Conservation (phyloP, 2,113 vertebrate genomes). For the Cephalophus harveyi region DNA sequence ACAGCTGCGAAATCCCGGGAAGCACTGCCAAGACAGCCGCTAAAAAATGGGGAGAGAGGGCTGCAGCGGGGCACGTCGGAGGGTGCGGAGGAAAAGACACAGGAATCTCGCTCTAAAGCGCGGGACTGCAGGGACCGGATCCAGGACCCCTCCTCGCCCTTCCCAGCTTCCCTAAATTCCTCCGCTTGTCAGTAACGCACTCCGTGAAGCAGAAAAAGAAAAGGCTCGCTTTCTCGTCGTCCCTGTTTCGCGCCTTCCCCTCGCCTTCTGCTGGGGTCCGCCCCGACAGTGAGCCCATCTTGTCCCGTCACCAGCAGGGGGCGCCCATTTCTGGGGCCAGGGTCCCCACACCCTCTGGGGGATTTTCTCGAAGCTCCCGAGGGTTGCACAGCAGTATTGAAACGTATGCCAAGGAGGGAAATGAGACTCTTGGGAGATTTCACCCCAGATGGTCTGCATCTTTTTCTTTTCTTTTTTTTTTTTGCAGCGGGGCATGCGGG, state of each 20-base stretch:
- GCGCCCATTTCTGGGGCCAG: not conserved
- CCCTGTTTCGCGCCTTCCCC: not conserved
- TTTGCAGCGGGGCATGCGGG: not conserved
- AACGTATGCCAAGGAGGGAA: not conserved
- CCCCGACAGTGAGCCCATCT: not conserved
- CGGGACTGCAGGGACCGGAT: rapidly evolving
- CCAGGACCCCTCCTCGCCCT: not conserved
- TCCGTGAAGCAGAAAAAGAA: not conserved
- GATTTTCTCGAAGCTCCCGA: not conserved
- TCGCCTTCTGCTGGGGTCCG: not conserved
- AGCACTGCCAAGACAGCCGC: not conserved
- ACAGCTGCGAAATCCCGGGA: not conserved
- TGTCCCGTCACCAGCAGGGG: not conserved
- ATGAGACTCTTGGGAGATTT: not conserved
- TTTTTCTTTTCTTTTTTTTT: not conserved
- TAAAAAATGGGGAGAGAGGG: not conserved
- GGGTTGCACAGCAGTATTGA: not conserved
- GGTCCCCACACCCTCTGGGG: not conserved
- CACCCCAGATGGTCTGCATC: not conserved
- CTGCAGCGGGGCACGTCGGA: not conserved
- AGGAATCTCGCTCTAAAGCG: not conserved
- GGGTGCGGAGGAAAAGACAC: not conserved
- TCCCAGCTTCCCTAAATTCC: rapidly evolving
- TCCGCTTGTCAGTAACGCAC: not conserved
- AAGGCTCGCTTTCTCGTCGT: not conserved